Evolutionary conservation across 1,140 invertebrate species (phyloP).

Genomic region (Solen grandis): DNA sequence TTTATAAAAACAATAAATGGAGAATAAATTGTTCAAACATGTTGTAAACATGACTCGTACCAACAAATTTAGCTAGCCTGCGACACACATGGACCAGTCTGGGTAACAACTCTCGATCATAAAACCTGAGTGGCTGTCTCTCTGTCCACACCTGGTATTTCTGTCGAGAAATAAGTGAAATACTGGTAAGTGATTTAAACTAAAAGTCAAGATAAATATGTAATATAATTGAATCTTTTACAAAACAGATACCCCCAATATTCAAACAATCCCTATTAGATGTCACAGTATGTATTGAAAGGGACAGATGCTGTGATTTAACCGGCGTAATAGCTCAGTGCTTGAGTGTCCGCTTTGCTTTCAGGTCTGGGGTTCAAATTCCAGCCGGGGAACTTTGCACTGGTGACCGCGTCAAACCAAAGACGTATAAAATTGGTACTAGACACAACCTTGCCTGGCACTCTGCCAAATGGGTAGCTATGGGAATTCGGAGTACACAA

Average conservation of each 20-base stretch:
- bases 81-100: constrained; percentile 73
- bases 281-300: neutral
- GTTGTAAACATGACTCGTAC: no score
- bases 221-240: neutral
- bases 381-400: no score
- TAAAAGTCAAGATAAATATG: neutral
- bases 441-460: no score
- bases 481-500: no score
- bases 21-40: no score
- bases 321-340: no score
- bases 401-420: no score
- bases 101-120: constrained; percentile 78
- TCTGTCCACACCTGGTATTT: constrained; percentile 77
- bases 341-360: no score
- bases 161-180: constrained; percentile 48
- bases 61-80: constrained; percentile 77
- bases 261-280: neutral
- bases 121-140: constrained; percentile 77
- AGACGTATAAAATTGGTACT: no score
- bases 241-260: neutral
- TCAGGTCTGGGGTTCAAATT: no score
- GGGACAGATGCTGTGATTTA: neutral
- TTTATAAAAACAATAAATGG: no score
- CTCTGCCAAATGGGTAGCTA: no score
- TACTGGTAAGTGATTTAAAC: neutral